A percentile compares a stretch with the other conserved stretches of the same genome.
phyloP scores from a whole-genome alignment of 2,797 vertebrate genomes.

The Melanotaenia trifasciata region DNA sequence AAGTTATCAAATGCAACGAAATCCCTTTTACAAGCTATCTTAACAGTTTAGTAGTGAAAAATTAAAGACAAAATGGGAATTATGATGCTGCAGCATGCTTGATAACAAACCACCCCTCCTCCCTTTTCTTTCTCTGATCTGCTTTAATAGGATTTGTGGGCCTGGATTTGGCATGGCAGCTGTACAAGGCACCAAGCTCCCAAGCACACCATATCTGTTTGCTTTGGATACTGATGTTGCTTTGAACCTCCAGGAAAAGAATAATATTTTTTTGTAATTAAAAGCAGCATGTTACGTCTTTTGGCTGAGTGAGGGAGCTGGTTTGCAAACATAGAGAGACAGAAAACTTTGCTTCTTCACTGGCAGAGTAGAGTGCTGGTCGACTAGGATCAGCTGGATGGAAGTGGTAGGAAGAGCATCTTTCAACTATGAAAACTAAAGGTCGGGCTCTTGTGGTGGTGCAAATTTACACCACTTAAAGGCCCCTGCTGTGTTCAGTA shows the following conservation, averaged over 20 bases:
- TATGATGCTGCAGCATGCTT: conserved; percentile 58
- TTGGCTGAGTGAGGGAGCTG: conserved; percentile 55
- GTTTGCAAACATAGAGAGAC: conserved; percentile 58
- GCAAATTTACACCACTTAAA: not conserved
- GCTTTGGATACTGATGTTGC: conserved; percentile 77
- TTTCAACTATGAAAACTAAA: conserved; percentile 13
- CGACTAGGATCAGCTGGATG: conserved; percentile 59
- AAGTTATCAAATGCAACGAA: conserved; percentile 2
- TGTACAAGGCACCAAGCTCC: conserved; percentile 72
- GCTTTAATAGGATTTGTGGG: conserved; percentile 74
- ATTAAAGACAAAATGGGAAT: conserved; percentile 49
- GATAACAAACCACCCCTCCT: conserved; percentile 54
- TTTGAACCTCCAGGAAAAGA: conserved; percentile 69
- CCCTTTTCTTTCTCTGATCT: conserved; percentile 62
- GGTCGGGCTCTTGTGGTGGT: conserved; percentile 3
- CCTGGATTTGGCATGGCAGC: conserved; percentile 74
- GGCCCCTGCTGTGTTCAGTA: too few relatives aligned
- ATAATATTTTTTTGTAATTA: conserved; percentile 78
- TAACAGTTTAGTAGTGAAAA: conserved; percentile 18
- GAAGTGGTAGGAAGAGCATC: conserved; percentile 29
- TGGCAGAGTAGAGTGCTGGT: conserved; percentile 23
- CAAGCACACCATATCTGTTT: conserved; percentile 75
- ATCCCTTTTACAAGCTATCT: conserved; percentile 9
- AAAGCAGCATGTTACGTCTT: conserved; percentile 69
- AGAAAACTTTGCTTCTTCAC: conserved; percentile 64